Conservation (phyloP, 37 sponge, comb jelly and placozoan genomes). For the Geodia barretti region DNA sequence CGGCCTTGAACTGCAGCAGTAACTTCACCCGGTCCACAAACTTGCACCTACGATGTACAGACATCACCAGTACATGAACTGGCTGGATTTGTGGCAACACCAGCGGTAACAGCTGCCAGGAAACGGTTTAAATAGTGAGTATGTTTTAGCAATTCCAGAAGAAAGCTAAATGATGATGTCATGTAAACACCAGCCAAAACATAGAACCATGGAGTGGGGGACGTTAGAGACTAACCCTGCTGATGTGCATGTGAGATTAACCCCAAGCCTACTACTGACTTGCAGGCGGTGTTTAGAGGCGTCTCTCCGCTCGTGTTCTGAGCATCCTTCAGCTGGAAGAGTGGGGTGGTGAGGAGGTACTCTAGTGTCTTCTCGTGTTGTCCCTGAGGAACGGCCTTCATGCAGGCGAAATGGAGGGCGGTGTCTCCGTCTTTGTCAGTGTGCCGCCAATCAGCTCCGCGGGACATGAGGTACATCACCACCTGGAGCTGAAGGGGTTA, state of each 20-base stretch:
- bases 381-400: slow-evolving; percentile 61
- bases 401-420: slow-evolving; percentile 80
- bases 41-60: no score
- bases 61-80: not conserved
- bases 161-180: no score
- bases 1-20: slow-evolving; percentile 48
- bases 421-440: slow-evolving; percentile 72
- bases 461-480: slow-evolving; percentile 40
- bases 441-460: slow-evolving; percentile 47
- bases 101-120: not conserved
- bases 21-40: slow-evolving; percentile 35
- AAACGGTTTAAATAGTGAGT: not conserved
- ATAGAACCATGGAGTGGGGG: no score
- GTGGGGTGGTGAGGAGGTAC: slow-evolving; percentile 44
- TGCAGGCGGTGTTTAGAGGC: slow-evolving; percentile 59
- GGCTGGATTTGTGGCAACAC: not conserved
- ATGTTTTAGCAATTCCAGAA: no score
- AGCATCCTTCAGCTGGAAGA: slow-evolving; percentile 21
- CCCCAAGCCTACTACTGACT: no score
- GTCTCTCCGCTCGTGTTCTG: slow-evolving; percentile 73
- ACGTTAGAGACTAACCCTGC: no score
- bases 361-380: slow-evolving; percentile 53
- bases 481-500: slow-evolving; percentile 35
- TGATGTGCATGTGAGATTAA: no score
- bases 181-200: no score